Conservation (phyloP, 37 sponge, comb jelly and placozoan species). For the Theonella swinhoei region DNA sequence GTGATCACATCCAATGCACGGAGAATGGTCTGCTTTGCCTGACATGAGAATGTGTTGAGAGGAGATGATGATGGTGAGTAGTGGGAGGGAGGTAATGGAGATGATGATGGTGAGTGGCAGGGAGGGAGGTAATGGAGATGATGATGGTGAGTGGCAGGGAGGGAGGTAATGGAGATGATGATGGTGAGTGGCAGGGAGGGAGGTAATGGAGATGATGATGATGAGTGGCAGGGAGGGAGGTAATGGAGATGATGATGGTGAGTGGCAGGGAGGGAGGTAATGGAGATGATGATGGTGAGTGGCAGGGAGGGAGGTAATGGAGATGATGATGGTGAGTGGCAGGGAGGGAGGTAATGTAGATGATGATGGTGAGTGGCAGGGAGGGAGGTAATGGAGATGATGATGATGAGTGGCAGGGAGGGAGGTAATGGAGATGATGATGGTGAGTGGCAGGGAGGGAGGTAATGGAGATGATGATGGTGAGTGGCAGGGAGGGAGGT, state of each 20-base stretch:
- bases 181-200: no score
- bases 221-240: no score
- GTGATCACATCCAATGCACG: constrained; percentile 86
- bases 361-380: background rate
- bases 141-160: no score
- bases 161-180: no score
- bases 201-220: no score
- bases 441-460: background rate
- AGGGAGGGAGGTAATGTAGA: no score
- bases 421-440: background rate
- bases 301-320: background rate
- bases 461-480: background rate
- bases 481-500: background rate
- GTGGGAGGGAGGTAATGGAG: background rate
- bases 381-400: constrained; percentile 5
- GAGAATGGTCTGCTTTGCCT: constrained; percentile 31
- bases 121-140: no score
- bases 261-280: background rate
- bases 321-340: no score
- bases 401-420: constrained; percentile 10
- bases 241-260: no score
- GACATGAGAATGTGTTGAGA: background rate
- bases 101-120: background rate
- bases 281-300: background rate
- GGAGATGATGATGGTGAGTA: background rate